Base-by-base conservation (phyloP, 2,888 invertebrate genomes). In the Habrosyne pyritoides region DNA sequence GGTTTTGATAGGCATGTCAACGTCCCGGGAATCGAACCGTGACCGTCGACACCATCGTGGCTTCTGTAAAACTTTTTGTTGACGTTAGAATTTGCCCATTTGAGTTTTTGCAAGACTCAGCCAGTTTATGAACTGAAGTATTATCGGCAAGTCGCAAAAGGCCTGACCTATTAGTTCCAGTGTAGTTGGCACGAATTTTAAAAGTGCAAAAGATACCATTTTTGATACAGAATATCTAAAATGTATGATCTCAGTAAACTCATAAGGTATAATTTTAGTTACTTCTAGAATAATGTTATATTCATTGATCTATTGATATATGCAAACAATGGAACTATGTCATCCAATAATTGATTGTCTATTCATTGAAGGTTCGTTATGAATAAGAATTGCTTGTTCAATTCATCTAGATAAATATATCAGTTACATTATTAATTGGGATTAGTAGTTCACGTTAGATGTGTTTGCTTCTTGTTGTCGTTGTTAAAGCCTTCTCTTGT, bases 1-100 rank as follows among this genome's bases (percentile, higher is more conserved):
- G 87, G 89, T 88, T 89, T 81, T 69, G 82, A 79, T 77, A 75
- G 81, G 76, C 76, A 79, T 85, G 90, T 91, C 90, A 89, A 88
- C 86, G 90, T 73, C 86, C 87, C 73, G 74, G 56, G 70, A 63
- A 79, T 64, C 85, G 77, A 81, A 82, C 84, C 87, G 71, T 85
- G 83, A 83, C 87, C 77, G 69, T 66, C 67, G 72, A 72, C 73
- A 69, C 64, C 71, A 63, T 71, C 64, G 71, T 62, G 64, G 61
- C 59, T 58, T 56, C 59, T 55, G 54, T 56, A 57, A 53, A 60
- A 55, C 59, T 60, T 61, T 65, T 59, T 52, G 36, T 60, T 10
- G 63, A 69, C 67, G 64, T 64, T 60, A 73, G 60, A 62, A 73
- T 53, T 53, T 30, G 33, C 21, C 53, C 47, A 21, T 50, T 55